Evolutionary conservation across 2,888 invertebrate species (phyloP), one percentile per base, ranked within the genome.

Genomic region (Caenorhabditis japonica): DNA sequence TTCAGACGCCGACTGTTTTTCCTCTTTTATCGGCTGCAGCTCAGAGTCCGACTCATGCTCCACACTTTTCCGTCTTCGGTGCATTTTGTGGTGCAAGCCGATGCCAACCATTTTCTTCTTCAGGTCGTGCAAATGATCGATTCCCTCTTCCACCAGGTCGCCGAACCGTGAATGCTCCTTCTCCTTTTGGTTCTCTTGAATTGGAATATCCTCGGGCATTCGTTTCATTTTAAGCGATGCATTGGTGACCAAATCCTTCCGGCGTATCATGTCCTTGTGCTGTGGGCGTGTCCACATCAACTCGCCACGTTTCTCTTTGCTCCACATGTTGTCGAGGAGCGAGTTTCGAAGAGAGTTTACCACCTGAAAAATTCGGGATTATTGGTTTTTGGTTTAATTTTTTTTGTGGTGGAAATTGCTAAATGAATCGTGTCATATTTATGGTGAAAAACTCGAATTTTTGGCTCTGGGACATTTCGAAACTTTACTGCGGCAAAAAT

Each of bases 151-250:
- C 10, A 81, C 70, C 10, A 81, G 61, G n/a, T 81, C 79, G 1
- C 76, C 76, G 21, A 81, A 30, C 17, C 71, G 71, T 0, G 76
- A 76, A 7, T 77, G 76, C 21, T 77, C 76, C 41, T 77, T 72
- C 41, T 79, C 82, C 46, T 79, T 80, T 10, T 56, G 53, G 30
- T 76, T 56, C 44, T 77, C 78, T 68, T 75, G 73, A 13, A 84
- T 70, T 7, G 85, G 84, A 25, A 85, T 85, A 58, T 85, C 85
- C 61, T 90, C 90, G 90, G 97, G 97, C 86, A 97, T 91, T 89
- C 96, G 96, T 90, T 94, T 95, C 79, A 96, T 94, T 80, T 95
- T 92, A 90, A 97, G 96, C 81, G 97, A 97, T 78, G 97, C 97
- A 89, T 97, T 97, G 33, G 97, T 97, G 80, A 97, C 95, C 93